phyloP scores from a whole-genome alignment of 2,888 invertebrate genomes.

The Sesamia inferens region DNA sequence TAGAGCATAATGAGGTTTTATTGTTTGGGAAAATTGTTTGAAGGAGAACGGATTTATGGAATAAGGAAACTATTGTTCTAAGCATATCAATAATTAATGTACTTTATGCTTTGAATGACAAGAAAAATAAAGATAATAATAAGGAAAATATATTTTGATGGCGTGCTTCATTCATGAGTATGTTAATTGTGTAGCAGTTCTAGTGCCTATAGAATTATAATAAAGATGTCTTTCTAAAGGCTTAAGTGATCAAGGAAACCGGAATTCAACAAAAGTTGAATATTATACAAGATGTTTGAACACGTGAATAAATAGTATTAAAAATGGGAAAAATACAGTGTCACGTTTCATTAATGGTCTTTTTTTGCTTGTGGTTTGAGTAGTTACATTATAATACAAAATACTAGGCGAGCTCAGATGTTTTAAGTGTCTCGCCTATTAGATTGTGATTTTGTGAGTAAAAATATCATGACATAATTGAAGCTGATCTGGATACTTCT shows the following conservation, averaged over 20 bases:
- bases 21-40: constrained; percentile 38
- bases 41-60: constrained; percentile 19
- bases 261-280: constrained; percentile 21
- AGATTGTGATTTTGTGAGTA: background rate
- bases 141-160: background rate
- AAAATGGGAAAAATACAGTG: background rate
- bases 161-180: background rate
- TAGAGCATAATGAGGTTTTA: constrained; percentile 30
- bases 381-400: background rate
- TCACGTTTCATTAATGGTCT: background rate
- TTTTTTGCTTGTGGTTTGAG: background rate
- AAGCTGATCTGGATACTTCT: background rate
- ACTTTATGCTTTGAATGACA: background rate
- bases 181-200: constrained; percentile 14
- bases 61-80: background rate
- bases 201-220: background rate
- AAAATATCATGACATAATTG: constrained; percentile 11
- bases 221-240: constrained; percentile 28
- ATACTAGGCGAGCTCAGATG: background rate
- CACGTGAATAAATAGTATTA: constrained; percentile 13
- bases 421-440: background rate
- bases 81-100: background rate
- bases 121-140: constrained; percentile 3
- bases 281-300: constrained; percentile 3
- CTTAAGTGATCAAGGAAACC: constrained; percentile 9